Base-by-base conservation (phyloP, 2,113 vertebrate species). In the Bettongia penicillata region DNA sequence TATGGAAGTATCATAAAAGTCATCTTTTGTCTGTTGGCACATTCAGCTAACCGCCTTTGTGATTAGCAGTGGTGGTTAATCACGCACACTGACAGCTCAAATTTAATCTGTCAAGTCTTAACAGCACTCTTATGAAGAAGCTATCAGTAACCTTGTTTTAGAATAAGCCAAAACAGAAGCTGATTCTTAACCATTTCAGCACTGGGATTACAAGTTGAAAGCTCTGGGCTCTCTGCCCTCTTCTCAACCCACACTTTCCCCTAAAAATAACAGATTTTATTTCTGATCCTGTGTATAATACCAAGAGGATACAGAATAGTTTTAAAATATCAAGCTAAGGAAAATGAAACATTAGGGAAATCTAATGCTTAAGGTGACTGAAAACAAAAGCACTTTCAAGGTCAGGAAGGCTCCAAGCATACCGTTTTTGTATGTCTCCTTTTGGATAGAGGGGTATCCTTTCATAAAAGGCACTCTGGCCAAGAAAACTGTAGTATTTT, bases 51-150 rank as follows among this genome's bases (percentile, higher is more conserved):
- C 24, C 4, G 77, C 37, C 23, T 68, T 96, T 57, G 55, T 57
- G 96, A 47, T 53, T 3, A 53, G 92, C 89, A 89, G 12, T 57
- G 31, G 90, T 89, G 96, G 53, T 77, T 48, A 28, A 11, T 93
- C 91, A 92, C 22, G 61, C 97, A 98, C 53, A n/a, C 51, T 12
- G 95, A 90, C 43, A 95, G 92, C 90, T 51, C 93, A 84, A 84
- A 90, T 55, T 90, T 57, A 95, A 92, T 47, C 3, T 90, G 57
- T 37, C 92, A 93, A n/a, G 26, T 90, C 93, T 92, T 47, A 84
- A 84, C 8, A 24, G 2, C 24, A 93, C 51, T 31, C 90, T 43
- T 10, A 37, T 61, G 57, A 95, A 28, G 89, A 89, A 37, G 52
- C 57, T 16, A 31, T 47, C 43, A 53, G n/a, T 53, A 49, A 23